These are phyloP conservation scores for Augochlorella aurata DNA, from an alignment of 2,888 invertebrate genomes.

Conservation along the genomic window DNA sequence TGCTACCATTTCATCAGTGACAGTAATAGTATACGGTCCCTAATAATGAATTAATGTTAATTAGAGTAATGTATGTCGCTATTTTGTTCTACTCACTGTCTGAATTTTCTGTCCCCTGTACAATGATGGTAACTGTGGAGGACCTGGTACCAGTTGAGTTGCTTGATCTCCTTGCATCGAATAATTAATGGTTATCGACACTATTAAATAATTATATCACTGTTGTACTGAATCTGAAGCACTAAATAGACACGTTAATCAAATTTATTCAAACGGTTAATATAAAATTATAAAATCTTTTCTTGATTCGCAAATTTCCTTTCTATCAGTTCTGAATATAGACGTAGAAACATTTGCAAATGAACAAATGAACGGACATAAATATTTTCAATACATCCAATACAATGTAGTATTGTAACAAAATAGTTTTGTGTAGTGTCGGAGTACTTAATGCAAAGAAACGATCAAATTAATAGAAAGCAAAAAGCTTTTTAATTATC, in stretches of 20 bases:
- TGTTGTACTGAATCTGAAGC: background rate
- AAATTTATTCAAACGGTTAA: background rate
- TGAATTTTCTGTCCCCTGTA: slow-evolving; percentile 71
- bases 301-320: background rate
- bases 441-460: background rate
- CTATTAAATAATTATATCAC: slow-evolving; percentile 15
- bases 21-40: slow-evolving; percentile 75
- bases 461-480: slow-evolving; percentile 32
- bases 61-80: background rate
- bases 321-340: background rate
- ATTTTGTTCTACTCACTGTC: slow-evolving; percentile 61
- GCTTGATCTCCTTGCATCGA: slow-evolving; percentile 46
- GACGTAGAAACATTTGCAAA: slow-evolving; percentile 14
- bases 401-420: background rate
- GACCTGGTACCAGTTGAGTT: slow-evolving; percentile 54
- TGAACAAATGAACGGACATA: background rate
- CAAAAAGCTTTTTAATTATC: slow-evolving; percentile 44
- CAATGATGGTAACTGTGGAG: slow-evolving; percentile 72
- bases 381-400: slow-evolving; percentile 2
- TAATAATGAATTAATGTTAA: slow-evolving; percentile 36
- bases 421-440: background rate
- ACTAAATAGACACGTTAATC: background rate
- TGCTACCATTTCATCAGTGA: slow-evolving; percentile 75
- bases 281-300: background rate
- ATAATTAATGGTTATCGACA: background rate